Evolutionary conservation across 2,888 invertebrate genomes (phyloP).

Genomic region (Crossocerus cetratus): DNA sequence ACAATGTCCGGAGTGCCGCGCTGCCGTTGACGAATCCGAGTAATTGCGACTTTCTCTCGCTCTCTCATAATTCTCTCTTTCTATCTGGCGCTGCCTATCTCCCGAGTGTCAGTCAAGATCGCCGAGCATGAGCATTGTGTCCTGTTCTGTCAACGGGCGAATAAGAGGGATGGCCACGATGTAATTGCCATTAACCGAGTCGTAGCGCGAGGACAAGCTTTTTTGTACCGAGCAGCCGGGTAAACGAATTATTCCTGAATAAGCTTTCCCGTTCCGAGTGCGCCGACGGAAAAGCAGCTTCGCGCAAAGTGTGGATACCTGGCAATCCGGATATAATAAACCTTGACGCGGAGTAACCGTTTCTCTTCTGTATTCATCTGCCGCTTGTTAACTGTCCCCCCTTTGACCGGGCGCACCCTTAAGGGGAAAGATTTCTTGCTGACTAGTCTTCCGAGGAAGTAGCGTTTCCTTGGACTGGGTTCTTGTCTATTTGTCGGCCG

Average conservation of each 20-base stretch:
- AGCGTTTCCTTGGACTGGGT: no score
- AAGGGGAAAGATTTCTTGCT: no score
- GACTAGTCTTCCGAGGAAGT: no score
- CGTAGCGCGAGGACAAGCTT: not conserved
- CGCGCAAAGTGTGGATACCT: constrained; percentile 3
- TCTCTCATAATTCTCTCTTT: no score
- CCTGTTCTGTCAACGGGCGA: not conserved
- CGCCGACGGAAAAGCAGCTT: not conserved
- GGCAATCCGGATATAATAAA: constrained; percentile 33
- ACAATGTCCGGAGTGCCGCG: not conserved
- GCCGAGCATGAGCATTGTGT: not conserved
- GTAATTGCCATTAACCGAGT: constrained; percentile 9
- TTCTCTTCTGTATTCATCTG: not conserved
- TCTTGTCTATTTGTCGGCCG: no score
- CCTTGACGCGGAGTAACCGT: constrained; percentile 19
- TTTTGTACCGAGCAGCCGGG: not conserved
- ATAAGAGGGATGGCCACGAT: not conserved
- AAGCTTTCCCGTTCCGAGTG: not conserved
- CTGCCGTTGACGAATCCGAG: not conserved
- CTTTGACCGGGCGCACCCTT: not conserved
- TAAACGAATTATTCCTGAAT: constrained; percentile 5
- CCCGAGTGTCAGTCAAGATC: constrained; percentile 1
- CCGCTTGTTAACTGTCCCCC: not conserved
- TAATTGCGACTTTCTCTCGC: not conserved
- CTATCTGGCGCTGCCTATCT: not conserved